Base-by-base conservation (phyloP, 2,797 vertebrate genomes). In the Manis pentadactyla region DNA sequence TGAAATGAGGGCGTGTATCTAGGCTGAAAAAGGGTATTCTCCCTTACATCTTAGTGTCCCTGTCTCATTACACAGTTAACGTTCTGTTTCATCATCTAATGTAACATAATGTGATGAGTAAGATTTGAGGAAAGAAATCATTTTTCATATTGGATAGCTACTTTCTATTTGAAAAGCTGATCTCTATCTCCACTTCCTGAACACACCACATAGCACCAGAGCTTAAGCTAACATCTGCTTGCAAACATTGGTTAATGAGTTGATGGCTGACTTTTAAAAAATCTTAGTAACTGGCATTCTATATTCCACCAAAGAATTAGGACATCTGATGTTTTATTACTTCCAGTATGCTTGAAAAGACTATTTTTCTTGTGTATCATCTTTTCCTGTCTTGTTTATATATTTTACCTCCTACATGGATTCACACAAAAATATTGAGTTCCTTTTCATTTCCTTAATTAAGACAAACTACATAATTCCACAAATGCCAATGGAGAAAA, bases 51-150 rank as follows among this genome's bases (percentile, higher is more conserved):
- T 98, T 96, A 97, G 93, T 94, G 97, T 97, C 95, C 97, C 97
- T 95, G 96, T 98, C 97, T 98, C 98, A 98, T 98, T 98, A 98
- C 97, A 96, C 97, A 98, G 93, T 79, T 98, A 99, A 98, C 83
- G 73, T 98, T 98, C 96, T 98, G 95, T 98, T 98, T 97, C 97
- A 96, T 96, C 97, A 92, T 96, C 95, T 98, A 98, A 98, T 98
- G 96, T 96, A 98, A 98, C 81, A 98, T 97, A 97, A 97, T 97
- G 95, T 92, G 85, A 97, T 96, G 98, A 94, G 96, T 96, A 98
- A 97, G 97, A 97, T 98, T 97, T 2, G 2, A 96, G 92, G 94
- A 98, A 98, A 97, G 42, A 59, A 98, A 96, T 95, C 91, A 95
- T 98, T 97, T 98, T 98, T 98, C 97, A 96, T 97, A 95, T 97